Evolutionary conservation across 2,797 vertebrate species (phyloP).

Genomic region (Denticeps clupeoides): DNA sequence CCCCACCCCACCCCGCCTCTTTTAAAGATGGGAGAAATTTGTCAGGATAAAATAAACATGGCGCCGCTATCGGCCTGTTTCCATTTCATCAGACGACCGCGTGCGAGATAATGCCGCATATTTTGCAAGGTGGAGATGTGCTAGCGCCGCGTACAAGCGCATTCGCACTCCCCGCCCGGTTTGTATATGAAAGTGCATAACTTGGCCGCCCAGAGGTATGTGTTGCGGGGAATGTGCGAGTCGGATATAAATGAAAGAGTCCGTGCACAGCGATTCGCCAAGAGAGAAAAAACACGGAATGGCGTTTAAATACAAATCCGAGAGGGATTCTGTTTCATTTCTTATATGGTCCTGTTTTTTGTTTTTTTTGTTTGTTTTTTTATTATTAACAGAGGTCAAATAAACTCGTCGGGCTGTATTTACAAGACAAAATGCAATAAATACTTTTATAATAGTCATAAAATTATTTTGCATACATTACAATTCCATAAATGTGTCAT

Average conservation of each 20-base stretch:
- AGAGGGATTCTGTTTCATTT: background rate
- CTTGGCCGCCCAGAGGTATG: constrained; percentile 42
- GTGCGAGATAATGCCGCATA: constrained; percentile 26
- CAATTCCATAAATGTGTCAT: constrained; percentile 64
- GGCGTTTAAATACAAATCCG: too few relatives aligned
- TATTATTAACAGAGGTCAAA: constrained; percentile 76
- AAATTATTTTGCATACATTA: constrained; percentile 72
- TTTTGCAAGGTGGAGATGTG: constrained; percentile 32
- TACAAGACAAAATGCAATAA: constrained; percentile 76
- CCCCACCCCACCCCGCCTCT: too few relatives aligned
- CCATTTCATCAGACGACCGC: constrained; percentile 16
- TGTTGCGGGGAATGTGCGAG: constrained; percentile 46
- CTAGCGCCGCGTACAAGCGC: constrained; percentile 36
- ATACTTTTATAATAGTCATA: constrained; percentile 81
- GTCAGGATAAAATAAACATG: constrained; percentile 1
- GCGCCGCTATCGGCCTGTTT: constrained; percentile 5
- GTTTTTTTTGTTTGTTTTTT: constrained; percentile 71
- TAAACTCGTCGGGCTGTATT: constrained; percentile 74
- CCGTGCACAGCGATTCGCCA: constrained; percentile 2
- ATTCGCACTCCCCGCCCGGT: constrained; percentile 35
- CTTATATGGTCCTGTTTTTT: too few relatives aligned
- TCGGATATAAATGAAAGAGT: constrained; percentile 2
- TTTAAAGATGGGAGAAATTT: background rate
- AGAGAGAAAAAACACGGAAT: constrained; percentile 38
- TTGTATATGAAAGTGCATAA: constrained; percentile 56